Percentiles rank a stretch among this genome's conserved stretches.
Conservation (phyloP, 2,888 invertebrate species). For the Leptinotarsa rubiginosa region DNA sequence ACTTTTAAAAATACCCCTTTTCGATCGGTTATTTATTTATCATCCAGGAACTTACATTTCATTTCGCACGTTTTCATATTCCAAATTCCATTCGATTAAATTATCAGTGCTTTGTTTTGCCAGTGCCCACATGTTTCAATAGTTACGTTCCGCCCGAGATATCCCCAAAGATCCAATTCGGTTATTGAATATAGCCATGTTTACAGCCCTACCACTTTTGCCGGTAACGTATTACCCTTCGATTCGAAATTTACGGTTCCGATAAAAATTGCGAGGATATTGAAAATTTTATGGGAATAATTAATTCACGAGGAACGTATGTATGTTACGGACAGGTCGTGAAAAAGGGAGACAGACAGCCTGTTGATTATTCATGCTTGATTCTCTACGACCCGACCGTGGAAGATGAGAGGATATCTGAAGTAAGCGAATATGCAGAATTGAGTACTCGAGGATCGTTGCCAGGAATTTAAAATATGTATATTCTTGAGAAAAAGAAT, state of each 20-base stretch:
- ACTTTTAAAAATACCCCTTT: not conserved
- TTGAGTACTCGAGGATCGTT: not conserved
- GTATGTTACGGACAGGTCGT: conserved; percentile 7
- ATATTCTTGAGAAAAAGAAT: too few relatives aligned
- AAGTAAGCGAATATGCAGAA: conserved; percentile 9
- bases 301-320: conserved; percentile 9
- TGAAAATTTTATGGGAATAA: conserved; percentile 7
- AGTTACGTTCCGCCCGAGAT: not conserved
- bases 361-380: conserved; percentile 8
- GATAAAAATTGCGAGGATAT: conserved; percentile 5
- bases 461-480: not conserved
- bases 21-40: not conserved
- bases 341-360: not conserved
- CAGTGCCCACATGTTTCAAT: not conserved
- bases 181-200: conserved; percentile 12
- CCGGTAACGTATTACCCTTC: conserved; percentile 4
- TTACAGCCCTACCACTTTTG: conserved; percentile 6
- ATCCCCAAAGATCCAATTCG: conserved; percentile 11
- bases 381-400: not conserved
- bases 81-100: not conserved
- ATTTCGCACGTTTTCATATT: conserved; percentile 1
- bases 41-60: not conserved
- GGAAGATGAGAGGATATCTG: conserved; percentile 1
- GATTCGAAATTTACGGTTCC: conserved; percentile 9
- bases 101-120: not conserved